Percentiles rank a stretch among this genome's conserved stretches.
Evolutionary conservation across 2,888 invertebrate genomes (phyloP).

Genomic region (Nomada ruficornis): DNA sequence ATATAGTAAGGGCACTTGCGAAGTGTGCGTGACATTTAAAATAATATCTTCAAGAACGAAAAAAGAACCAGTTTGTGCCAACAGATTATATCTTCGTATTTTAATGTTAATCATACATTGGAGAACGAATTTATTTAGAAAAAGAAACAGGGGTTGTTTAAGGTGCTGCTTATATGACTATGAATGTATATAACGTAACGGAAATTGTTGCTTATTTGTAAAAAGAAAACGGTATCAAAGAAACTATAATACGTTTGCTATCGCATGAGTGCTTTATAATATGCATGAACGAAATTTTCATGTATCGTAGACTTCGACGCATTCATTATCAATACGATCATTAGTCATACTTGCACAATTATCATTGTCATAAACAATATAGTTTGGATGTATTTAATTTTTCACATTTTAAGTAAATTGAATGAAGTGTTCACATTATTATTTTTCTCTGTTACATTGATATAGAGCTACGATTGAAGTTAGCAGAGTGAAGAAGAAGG

Average conservation of each 20-base stretch:
- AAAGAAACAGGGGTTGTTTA: constrained; percentile 7
- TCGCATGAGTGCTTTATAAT: constrained; percentile 50
- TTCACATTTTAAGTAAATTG: neutral
- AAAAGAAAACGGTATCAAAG: neutral
- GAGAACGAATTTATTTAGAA: constrained; percentile 27
- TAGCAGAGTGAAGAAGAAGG: constrained; percentile 89
- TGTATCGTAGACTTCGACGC: constrained; percentile 15
- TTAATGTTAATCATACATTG: constrained; percentile 19
- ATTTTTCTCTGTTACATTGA: constrained; percentile 3
- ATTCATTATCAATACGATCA: constrained; percentile 9
- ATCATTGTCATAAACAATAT: constrained; percentile 25
- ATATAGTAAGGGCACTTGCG: constrained; percentile 15
- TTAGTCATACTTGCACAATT: constrained; percentile 29
- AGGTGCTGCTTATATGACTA: constrained; percentile 55
- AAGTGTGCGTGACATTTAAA: constrained; percentile 20
- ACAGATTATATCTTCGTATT: constrained; percentile 59
- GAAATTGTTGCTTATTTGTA: constrained; percentile 14
- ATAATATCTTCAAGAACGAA: neutral
- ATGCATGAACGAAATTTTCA: constrained; percentile 29
- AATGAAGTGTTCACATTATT: neutral
- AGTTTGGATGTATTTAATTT: neutral
- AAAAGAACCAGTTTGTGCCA: constrained; percentile 51
- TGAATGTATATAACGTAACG: constrained; percentile 42
- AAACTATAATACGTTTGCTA: constrained; percentile 1
- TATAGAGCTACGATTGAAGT: constrained; percentile 90